These are phyloP conservation scores for Phrynocephalus versicolor DNA, from an alignment of 2,113 vertebrate genomes.

Conservation along the genomic window DNA sequence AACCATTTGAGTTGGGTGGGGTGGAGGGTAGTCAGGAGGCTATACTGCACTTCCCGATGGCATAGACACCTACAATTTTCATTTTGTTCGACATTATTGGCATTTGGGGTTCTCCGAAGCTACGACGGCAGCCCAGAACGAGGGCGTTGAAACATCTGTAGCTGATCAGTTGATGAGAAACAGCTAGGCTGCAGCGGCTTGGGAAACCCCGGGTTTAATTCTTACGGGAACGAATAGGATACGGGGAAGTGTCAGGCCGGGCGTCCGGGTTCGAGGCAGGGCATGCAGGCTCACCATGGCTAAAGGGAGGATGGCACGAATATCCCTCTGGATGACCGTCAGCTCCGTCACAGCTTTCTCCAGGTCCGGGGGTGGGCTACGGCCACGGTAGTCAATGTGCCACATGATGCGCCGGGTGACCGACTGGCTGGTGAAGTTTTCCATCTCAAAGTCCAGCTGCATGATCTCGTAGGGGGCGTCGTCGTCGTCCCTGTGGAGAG, in stretches of 20 bases:
- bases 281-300: constrained; percentile 87
- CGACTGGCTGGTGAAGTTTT: constrained; percentile 98
- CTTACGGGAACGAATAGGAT: too few relatives aligned
- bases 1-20: too few relatives aligned
- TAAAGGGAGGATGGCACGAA: constrained; percentile 93
- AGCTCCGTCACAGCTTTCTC: constrained; percentile 95
- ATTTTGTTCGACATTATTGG: too few relatives aligned
- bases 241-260: background rate
- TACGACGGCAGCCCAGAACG: too few relatives aligned
- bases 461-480: constrained; percentile 87
- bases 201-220: too few relatives aligned
- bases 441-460: constrained; percentile 98
- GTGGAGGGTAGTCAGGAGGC: too few relatives aligned
- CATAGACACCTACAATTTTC: too few relatives aligned
- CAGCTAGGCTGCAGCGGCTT: too few relatives aligned
- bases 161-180: too few relatives aligned
- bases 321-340: constrained; percentile 94
- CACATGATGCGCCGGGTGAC: constrained; percentile 97
- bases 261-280: background rate
- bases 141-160: too few relatives aligned
- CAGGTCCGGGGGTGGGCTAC: constrained; percentile 83
- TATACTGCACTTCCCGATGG: too few relatives aligned
- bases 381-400: constrained; percentile 94
- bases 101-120: too few relatives aligned
- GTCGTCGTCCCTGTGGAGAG: constrained; percentile 76